These are phyloP conservation scores for Bryconaethiops microstoma DNA, from an alignment of 2,797 vertebrate genomes.

Conservation along the genomic window DNA sequence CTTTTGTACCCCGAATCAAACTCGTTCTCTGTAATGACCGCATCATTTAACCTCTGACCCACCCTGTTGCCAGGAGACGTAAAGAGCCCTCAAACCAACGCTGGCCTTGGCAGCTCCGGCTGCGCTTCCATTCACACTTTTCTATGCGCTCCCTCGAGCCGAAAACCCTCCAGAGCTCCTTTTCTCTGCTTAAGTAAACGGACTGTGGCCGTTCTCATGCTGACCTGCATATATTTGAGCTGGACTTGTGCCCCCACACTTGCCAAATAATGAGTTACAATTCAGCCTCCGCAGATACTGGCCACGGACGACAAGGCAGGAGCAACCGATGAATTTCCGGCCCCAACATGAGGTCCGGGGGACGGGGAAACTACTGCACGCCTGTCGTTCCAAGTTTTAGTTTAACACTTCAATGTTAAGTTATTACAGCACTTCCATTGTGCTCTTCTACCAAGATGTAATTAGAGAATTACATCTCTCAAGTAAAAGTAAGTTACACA, in stretches of 20 bases:
- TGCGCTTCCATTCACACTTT: constrained; percentile 63
- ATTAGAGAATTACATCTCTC: too few species aligned
- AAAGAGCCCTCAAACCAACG: constrained; percentile 68
- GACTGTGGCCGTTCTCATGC: constrained; percentile 42
- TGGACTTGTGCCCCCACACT: constrained; percentile 5
- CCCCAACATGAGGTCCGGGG: background rate
- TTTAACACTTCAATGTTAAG: background rate
- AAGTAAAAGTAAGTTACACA: background rate
- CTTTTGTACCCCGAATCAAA: constrained; percentile 54
- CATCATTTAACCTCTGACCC: constrained; percentile 72
- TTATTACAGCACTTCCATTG: background rate
- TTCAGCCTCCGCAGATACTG: constrained; percentile 27
- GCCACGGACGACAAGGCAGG: constrained; percentile 16
- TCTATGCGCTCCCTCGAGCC: constrained; percentile 49
- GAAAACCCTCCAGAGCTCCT: constrained; percentile 52
- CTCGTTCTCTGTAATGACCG: constrained; percentile 66
- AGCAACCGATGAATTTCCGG: constrained; percentile 19
- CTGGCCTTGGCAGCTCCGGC: constrained; percentile 60
- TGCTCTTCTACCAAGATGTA: too few species aligned
- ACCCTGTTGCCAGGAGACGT: constrained; percentile 72
- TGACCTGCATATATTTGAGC: constrained; percentile 41
- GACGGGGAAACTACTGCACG: background rate
- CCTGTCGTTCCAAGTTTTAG: constrained; percentile 17
- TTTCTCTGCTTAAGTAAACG: constrained; percentile 48
- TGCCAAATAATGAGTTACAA: constrained; percentile 27